Conservation (phyloP, 2,113 vertebrate genomes). For the Oxyura jamaicensis region DNA sequence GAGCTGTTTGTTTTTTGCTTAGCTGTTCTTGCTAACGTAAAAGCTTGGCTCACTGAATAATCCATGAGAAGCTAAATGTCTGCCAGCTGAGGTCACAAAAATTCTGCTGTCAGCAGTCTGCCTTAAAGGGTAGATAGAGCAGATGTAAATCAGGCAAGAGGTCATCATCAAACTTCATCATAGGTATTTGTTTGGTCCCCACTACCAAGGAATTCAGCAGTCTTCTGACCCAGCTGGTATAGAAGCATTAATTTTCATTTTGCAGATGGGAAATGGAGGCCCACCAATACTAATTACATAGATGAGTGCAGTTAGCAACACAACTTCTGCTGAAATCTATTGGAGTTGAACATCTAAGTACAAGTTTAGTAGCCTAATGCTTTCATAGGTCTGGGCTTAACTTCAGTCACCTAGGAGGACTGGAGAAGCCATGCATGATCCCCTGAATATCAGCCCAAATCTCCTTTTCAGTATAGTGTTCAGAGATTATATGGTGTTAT, state of each 20-base stretch:
- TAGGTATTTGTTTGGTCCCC: background rate
- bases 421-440: background rate
- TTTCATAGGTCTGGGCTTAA: background rate
- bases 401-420: background rate
- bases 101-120: background rate
- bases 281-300: background rate
- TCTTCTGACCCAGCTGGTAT: background rate
- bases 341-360: too few relatives aligned
- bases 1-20: background rate
- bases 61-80: constrained; percentile 4
- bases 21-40: background rate
- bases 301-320: background rate
- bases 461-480: background rate
- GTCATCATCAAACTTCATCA: background rate
- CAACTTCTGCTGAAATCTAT: background rate
- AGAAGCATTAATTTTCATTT: background rate
- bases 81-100: background rate
- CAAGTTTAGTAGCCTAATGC: background rate
- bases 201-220: background rate
- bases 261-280: background rate
- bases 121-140: background rate
- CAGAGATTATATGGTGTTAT: background rate
- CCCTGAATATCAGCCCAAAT: background rate
- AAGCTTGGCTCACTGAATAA: constrained; percentile 15
- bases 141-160: background rate